phyloP scores from a whole-genome alignment of 30 jellyfish, hydroid and myxozoan genomes.

The Aurelia sp. region DNA sequence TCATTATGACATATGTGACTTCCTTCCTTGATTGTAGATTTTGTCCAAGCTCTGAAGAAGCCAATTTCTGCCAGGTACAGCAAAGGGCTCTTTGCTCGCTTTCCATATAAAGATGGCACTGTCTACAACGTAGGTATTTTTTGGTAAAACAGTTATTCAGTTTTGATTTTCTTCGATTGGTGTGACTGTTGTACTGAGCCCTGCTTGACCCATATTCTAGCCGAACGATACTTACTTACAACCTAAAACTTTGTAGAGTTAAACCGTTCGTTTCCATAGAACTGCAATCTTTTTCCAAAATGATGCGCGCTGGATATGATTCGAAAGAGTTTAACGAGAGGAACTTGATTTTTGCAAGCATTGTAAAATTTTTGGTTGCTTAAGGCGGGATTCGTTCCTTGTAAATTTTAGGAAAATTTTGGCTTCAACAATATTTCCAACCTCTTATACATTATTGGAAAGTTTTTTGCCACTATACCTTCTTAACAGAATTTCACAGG shows the following conservation, averaged over 20 bases:
- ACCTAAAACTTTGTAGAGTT: neutral
- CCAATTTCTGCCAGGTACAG: conserved; percentile 96
- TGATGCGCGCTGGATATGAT: neutral
- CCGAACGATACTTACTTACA: neutral
- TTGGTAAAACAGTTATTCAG: too few relatives aligned
- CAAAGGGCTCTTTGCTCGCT: conserved; percentile 80
- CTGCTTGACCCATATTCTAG: too few relatives aligned
- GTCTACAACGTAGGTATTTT: conserved; percentile 80
- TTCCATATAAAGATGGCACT: conserved; percentile 89
- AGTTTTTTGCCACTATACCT: too few relatives aligned
- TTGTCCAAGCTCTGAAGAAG: conserved; percentile 79
- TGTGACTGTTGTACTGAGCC: too few relatives aligned
- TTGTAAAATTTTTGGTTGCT: neutral
- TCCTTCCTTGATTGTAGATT: conserved; percentile 47
- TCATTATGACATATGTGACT: too few relatives aligned
- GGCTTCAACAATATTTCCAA: too few relatives aligned
- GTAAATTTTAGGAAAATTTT: too few relatives aligned
- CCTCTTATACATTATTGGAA: too few relatives aligned
- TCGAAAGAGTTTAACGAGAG: neutral
- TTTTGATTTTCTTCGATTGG: too few relatives aligned
- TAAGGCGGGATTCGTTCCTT: too few relatives aligned
- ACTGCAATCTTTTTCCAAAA: neutral
- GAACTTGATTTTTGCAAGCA: neutral
- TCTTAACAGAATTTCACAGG: too few relatives aligned
- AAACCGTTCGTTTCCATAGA: neutral